Evolutionary conservation across 2,113 vertebrate species (phyloP), one percentile per base, ranked within the genome.

Genomic region (Spea bombifrons): DNA sequence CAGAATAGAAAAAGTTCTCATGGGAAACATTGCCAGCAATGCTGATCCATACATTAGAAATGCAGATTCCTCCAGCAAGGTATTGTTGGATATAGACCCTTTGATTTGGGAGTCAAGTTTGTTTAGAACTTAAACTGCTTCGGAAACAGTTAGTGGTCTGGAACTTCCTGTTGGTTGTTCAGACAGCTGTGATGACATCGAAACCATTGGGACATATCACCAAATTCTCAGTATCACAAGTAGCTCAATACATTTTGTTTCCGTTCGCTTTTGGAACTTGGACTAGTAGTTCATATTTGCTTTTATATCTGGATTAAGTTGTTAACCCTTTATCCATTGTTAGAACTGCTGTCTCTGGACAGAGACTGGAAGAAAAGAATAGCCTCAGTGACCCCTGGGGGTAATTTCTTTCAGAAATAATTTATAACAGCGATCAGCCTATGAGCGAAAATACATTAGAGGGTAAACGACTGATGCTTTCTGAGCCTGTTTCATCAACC

Each of bases 21-120:
- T 93, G 52, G 97, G 97, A 87, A 98, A 95, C 81, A 98, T 99
- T 75, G 86, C 95, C 59, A 94, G 90, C 80, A 94, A 94, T 46
- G 91, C 93, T 5, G 97, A 99, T 68, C 96, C 97, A 66, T 99
- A 99, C 73, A 95, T 98, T 83, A 98, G 98, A 88, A 98, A 96
- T 81, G 91, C 96, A 13, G 97, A 99, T 86, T 98, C 97, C 67
- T 98, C 97, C 67, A 93, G 91, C 86, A 99, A 98, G 96, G 96
- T 98, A 87, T 43, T 67, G 15, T 59, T 59, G 8, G 6, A 1
- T 59, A 59, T 67, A 67, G 4, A 13, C 46, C 12, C 9, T 46
- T 59, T 13, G 10, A 9, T 12, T 59, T 59, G 4, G 12, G 10
- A 59, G 55, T 5, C 55, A 59, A 5, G 10, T 59, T 59, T 59